Evolutionary conservation across 1,140 invertebrate species (phyloP), one percentile per base, ranked within the genome.

Genomic region (Hycleus cichorii): DNA sequence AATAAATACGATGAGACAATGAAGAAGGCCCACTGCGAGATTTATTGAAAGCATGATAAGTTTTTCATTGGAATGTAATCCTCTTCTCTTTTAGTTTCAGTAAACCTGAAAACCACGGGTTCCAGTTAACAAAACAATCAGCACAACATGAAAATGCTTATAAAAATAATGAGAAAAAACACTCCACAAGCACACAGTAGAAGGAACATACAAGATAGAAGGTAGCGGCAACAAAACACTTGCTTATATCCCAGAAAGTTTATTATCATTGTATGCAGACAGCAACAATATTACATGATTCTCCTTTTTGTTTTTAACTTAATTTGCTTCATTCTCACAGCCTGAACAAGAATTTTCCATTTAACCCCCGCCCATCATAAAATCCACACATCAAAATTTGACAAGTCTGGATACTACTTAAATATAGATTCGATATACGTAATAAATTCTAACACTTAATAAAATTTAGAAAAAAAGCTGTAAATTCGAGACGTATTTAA

Each of bases 61-160:
- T 67, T 71, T 67, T 72, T 72, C 71, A 72, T 71, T n/a, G 71
- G 71, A 46, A 72, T 72, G 59, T 72, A 72, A 61, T 71, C 69
- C 51, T 62, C 64, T 58, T 72, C 71, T 47, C 55, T 60, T 62
- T 67, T 66, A n/a, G 54, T 67, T 58, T 71, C 60, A 10, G 71
- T 57, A 67, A 72, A 72, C 71, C 71, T 72, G 64, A 52, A 70
- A 69, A 49, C 5, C 44, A 38, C 27, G 47, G 8, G 51, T 52
- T 39, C 32, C 53, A 60, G 52, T 47, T 39, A 47, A 4, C 39
- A 46, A 32, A 53, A 7, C 9, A 10, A 42, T 11, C 9, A 42
- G 18, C 9, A 42, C 11, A 42, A 32, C 12, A 32, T 26, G 4
- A 10, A 12, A 12, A 12, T 0, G 12, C 12, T 12, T 12, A 12